phyloP scores from a whole-genome alignment of 2,888 invertebrate genomes.

The Nephrotoma appendiculata region DNA sequence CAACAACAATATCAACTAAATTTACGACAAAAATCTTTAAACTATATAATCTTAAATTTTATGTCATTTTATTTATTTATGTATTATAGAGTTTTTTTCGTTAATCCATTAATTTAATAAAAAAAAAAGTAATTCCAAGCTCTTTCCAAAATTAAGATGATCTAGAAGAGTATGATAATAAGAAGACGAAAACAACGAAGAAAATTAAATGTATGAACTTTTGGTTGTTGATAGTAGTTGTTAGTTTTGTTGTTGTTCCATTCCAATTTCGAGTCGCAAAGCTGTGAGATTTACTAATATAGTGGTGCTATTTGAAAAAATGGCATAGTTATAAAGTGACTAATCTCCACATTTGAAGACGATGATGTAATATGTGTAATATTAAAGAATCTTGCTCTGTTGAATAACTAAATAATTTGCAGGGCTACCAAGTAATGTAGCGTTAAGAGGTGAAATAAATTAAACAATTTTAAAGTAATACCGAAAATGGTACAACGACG shows the following conservation, averaged over 20 bases:
- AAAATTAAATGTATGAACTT: background rate
- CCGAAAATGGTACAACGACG: too few species aligned
- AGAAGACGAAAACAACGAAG: background rate
- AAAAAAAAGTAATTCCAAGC: background rate
- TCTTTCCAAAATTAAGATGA: background rate
- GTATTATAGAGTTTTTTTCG: background rate
- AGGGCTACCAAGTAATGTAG: too few species aligned
- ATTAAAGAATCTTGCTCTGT: background rate
- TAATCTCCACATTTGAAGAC: background rate
- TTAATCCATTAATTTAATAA: background rate
- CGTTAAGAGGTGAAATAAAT: too few species aligned
- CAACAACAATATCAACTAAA: background rate
- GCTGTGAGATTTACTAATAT: background rate
- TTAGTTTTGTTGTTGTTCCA: background rate
- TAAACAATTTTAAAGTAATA: too few species aligned
- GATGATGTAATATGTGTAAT: background rate
- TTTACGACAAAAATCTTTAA: background rate
- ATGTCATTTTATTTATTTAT: background rate
- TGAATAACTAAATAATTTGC: too few species aligned
- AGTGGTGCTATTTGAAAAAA: background rate
- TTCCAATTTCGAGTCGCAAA: background rate
- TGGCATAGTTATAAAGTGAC: background rate
- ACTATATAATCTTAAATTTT: background rate
- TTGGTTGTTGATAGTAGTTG: background rate
- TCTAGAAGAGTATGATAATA: background rate